phyloP scores from a whole-genome alignment of 2,888 invertebrate species.

The Acanthosoma haemorrhoidale region DNA sequence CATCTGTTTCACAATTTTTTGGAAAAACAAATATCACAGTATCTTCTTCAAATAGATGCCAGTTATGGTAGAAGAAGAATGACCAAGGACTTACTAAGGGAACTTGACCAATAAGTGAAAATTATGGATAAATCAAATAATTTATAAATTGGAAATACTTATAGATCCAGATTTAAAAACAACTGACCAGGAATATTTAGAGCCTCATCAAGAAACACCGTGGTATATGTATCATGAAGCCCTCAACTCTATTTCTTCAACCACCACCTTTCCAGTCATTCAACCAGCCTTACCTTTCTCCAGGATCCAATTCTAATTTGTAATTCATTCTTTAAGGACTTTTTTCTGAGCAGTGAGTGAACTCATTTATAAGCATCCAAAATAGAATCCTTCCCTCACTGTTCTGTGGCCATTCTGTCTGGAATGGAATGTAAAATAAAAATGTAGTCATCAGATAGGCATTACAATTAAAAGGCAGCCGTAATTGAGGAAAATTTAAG shows the following conservation, averaged over 20 bases:
- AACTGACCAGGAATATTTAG: not conserved
- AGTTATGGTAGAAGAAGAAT: too few relatives aligned
- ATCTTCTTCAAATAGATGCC: too few relatives aligned
- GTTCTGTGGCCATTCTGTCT: not conserved
- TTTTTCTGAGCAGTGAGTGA: not conserved
- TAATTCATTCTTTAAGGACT: conserved; percentile 6
- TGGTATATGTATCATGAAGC: too few relatives aligned
- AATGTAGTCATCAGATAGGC: not conserved
- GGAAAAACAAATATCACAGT: too few relatives aligned
- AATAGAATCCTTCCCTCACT: not conserved
- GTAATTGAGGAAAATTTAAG: not conserved
- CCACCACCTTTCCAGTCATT: not conserved
- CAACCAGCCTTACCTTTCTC: conserved; percentile 1
- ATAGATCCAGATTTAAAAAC: not conserved
- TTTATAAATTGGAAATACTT: too few relatives aligned
- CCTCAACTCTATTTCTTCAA: not conserved
- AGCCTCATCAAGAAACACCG: not conserved
- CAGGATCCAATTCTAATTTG: not conserved
- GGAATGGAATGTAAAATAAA: conserved; percentile 8
- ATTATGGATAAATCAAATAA: too few relatives aligned
- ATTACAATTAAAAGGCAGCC: too few relatives aligned
- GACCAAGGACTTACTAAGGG: too few relatives aligned
- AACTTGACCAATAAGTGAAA: too few relatives aligned
- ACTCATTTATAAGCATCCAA: conserved; percentile 6
- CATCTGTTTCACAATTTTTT: too few relatives aligned